These are phyloP conservation scores for Trialeurodes vaporariorum DNA, from an alignment of 1,140 invertebrate genomes.

Conservation along the genomic window DNA sequence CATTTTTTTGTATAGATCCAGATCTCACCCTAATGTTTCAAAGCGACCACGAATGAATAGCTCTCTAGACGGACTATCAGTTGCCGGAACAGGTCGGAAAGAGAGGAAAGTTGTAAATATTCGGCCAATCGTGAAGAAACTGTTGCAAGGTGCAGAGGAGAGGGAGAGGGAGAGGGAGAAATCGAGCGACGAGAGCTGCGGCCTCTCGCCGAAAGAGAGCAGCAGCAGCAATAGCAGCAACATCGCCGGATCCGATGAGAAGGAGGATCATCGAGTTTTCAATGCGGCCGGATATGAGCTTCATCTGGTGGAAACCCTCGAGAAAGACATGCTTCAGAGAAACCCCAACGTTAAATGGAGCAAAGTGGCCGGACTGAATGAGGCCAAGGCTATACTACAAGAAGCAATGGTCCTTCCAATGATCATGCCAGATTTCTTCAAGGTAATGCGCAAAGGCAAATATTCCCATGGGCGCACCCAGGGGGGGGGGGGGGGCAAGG, in stretches of 20 bases:
- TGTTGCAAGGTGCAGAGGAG: constrained; percentile 4
- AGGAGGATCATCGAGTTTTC: constrained; percentile 50
- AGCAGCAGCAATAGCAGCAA: no score
- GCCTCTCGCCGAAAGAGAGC: constrained; percentile 3
- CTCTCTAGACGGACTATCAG: background rate
- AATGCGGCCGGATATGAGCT: constrained; percentile 60
- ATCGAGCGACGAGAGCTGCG: background rate
- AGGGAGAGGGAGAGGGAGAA: background rate
- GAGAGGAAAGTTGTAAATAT: constrained; percentile 17
- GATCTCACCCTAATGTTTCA: constrained; percentile 25
- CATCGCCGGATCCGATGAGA: constrained; percentile 20
- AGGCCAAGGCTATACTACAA: constrained; percentile 52
- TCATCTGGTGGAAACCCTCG: constrained; percentile 63
- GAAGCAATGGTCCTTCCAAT: constrained; percentile 59
- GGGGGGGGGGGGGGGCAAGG: no score
- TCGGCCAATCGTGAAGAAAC: constrained; percentile 20
- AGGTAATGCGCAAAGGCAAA: constrained; percentile 32
- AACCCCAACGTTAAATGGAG: constrained; percentile 49
- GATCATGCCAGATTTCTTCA: constrained; percentile 57
- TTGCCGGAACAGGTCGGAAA: background rate
- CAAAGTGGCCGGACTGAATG: constrained; percentile 51
- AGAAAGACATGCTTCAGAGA: constrained; percentile 49
- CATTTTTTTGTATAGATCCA: no score
- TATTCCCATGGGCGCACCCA: no score
- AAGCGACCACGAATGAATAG: background rate